These are phyloP conservation scores for Microcebus griseorufus DNA, from an alignment of 2,113 vertebrate genomes.

Conservation along the genomic window DNA sequence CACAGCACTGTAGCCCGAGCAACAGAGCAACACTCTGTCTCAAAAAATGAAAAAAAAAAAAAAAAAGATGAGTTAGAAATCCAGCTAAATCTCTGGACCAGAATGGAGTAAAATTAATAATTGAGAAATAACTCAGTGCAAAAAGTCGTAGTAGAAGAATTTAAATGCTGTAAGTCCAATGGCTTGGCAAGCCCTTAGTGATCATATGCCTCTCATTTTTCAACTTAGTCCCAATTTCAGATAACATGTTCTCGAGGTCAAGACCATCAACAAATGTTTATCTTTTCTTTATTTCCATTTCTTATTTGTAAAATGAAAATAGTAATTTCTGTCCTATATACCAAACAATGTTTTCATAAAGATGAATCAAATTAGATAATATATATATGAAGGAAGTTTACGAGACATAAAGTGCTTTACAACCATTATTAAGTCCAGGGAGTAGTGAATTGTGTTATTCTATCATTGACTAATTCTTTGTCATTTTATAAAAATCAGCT, in stretches of 20 bases:
- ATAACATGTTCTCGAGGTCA: background rate
- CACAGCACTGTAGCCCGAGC: too few relatives aligned
- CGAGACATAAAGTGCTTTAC: conserved; percentile 35
- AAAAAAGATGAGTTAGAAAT: conserved; percentile 19
- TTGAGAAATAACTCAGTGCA: background rate
- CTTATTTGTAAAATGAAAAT: conserved; percentile 26
- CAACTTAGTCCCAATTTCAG: background rate
- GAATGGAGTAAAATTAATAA: conserved; percentile 35
- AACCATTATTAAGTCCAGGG: background rate
- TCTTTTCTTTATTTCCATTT: conserved; percentile 8
- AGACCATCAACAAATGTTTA: background rate
- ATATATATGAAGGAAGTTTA: background rate
- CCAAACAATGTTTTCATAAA: conserved; percentile 1
- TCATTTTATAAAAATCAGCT: conserved; percentile 38
- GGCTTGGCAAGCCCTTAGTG: background rate
- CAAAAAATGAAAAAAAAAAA: too few relatives aligned
- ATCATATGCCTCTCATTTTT: background rate
- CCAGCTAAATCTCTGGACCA: background rate
- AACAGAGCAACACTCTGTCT: too few relatives aligned
- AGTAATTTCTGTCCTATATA: background rate
- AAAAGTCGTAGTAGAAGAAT: background rate
- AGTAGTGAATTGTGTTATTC: conserved; percentile 19
- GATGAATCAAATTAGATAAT: background rate
- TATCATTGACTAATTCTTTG: conserved; percentile 52
- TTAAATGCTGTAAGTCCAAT: background rate